Conservation (phyloP, 1,140 invertebrate genomes). For the Tetramorium alpestre region DNA sequence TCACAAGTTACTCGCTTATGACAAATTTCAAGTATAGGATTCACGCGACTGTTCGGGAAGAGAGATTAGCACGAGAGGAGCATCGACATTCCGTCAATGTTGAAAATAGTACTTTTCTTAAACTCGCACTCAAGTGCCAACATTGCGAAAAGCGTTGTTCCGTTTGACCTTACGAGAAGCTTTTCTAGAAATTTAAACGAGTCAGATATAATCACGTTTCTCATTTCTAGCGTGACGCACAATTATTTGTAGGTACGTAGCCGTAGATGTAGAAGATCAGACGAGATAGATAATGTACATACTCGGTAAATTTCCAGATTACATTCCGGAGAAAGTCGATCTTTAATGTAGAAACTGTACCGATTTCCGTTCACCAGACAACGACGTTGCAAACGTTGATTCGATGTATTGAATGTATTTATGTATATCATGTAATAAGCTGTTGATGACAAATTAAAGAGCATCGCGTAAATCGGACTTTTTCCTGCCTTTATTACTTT, state of each 20-base stretch:
- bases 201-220: conserved; percentile 15
- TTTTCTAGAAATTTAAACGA: conserved; percentile 1
- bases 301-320: conserved; percentile 55
- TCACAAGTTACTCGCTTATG: conserved; percentile 32
- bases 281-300: conserved; percentile 44
- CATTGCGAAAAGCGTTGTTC: conserved; percentile 5
- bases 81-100: conserved; percentile 20
- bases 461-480: conserved; percentile 49
- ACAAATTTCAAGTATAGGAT: background rate
- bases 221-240: conserved; percentile 10
- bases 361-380: conserved; percentile 55
- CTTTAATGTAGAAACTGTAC: conserved; percentile 27
- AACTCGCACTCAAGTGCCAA: conserved; percentile 35
- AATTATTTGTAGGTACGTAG: conserved; percentile 27
- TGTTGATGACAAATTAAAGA: conserved; percentile 71
- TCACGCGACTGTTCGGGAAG: background rate
- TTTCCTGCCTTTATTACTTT: background rate
- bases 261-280: background rate
- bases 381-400: conserved; percentile 67
- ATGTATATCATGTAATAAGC: conserved; percentile 73
- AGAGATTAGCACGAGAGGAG: background rate
- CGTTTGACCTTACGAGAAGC: conserved; percentile 5
- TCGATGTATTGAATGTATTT: conserved; percentile 77
- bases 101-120: conserved; percentile 19
- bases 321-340: conserved; percentile 49